Conservation (phyloP, 2,888 invertebrate species). For the Leucophenga montana region DNA sequence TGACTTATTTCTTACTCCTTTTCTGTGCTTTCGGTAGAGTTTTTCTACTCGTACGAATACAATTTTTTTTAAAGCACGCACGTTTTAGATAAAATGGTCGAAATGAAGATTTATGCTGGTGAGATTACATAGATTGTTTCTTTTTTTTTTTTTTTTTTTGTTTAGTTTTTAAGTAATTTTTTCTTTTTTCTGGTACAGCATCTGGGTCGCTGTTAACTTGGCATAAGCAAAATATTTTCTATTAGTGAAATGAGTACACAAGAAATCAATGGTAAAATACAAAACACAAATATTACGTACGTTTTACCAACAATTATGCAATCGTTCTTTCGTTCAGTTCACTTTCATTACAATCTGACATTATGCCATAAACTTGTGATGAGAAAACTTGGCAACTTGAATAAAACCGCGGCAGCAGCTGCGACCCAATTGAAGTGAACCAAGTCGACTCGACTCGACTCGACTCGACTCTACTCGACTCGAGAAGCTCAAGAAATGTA, state of each 20-base stretch:
- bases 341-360: constrained; percentile 23
- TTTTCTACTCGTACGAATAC: too few relatives aligned
- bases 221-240: background rate
- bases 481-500: constrained; percentile 16
- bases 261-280: constrained; percentile 4
- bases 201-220: constrained; percentile 1
- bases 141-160: too few relatives aligned
- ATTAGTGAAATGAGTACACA: constrained; percentile 4
- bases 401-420: constrained; percentile 1
- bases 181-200: too few relatives aligned
- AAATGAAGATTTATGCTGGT: too few relatives aligned
- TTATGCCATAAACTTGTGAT: constrained; percentile 21
- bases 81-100: too few relatives aligned
- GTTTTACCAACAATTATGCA: background rate
- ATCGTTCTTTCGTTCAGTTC: constrained; percentile 2
- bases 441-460: background rate
- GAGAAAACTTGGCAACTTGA: constrained; percentile 14
- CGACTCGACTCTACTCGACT: too few relatives aligned
- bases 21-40: too few relatives aligned
- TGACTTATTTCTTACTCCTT: too few relatives aligned
- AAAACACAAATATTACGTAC: background rate
- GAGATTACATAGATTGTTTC: too few relatives aligned
- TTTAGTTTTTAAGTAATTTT: too few relatives aligned
- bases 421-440: constrained; percentile 20
- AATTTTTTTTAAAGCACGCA: too few relatives aligned